phyloP scores from a whole-genome alignment of 1,140 invertebrate genomes.

The Drosophila persimilis region DNA sequence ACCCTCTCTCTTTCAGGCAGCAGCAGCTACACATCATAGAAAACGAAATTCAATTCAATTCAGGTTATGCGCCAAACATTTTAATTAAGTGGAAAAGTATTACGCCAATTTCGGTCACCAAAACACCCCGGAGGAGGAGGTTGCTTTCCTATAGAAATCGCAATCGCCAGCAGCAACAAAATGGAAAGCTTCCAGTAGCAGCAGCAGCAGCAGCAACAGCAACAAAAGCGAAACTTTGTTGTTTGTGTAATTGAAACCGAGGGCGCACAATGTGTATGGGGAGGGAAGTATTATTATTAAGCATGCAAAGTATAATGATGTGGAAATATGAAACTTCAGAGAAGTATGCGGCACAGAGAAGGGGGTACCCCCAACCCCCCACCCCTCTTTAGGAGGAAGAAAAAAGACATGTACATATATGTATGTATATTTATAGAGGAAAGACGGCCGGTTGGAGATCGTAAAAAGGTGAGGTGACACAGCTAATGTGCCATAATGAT shows the following conservation, averaged over 20 bases:
- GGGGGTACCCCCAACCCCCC: constrained; percentile 6
- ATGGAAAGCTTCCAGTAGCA: constrained; percentile 67
- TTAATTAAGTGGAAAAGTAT: constrained; percentile 81
- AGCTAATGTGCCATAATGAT: constrained; percentile 58
- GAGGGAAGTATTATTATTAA: constrained; percentile 76
- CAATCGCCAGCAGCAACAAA: constrained; percentile 58
- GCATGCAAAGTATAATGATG: constrained; percentile 80
- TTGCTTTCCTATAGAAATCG: constrained; percentile 67
- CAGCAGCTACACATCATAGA: constrained; percentile 19
- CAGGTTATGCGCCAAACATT: constrained; percentile 78
- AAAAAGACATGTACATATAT: constrained; percentile 1
- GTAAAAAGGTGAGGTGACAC: constrained; percentile 54
- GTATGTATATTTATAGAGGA: neutral
- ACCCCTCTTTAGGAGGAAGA: constrained; percentile 17
- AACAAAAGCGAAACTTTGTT: constrained; percentile 74
- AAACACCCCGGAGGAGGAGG: neutral
- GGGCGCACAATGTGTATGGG: constrained; percentile 54
- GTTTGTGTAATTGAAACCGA: constrained; percentile 76
- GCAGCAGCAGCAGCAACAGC: constrained; percentile 1
- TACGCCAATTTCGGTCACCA: constrained; percentile 71
- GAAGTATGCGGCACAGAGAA: constrained; percentile 41
- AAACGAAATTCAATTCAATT: constrained; percentile 79
- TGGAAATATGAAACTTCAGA: constrained; percentile 73
- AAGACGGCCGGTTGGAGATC: constrained; percentile 5
- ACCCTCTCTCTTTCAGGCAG: neutral